Percentiles rank a stretch among this genome's conserved stretches.
Evolutionary conservation across 2,797 vertebrate species (phyloP).

Genomic region (Siniperca undulata): DNA sequence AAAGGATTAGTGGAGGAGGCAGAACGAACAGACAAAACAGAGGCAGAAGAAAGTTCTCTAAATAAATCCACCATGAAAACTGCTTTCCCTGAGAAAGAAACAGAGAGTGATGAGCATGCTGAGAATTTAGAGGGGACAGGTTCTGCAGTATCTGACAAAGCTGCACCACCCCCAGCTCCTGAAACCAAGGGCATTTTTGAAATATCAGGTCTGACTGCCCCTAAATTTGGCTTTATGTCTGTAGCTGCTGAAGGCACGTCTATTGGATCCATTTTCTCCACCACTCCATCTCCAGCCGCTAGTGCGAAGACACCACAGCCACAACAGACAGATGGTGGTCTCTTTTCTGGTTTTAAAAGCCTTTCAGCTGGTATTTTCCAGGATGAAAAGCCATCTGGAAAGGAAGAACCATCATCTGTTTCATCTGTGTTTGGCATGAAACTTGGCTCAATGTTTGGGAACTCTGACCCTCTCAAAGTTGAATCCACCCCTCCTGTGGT

Average conservation of each 20-base stretch:
- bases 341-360: constrained; percentile 91
- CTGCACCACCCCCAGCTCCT: constrained; percentile 35
- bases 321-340: constrained; percentile 78
- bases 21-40: constrained; percentile 65
- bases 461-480: constrained; percentile 66
- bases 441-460: constrained; percentile 84
- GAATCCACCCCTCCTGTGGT: constrained; percentile 66
- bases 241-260: constrained; percentile 81
- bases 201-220: constrained; percentile 80
- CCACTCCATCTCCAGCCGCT: constrained; percentile 70
- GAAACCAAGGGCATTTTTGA: constrained; percentile 84
- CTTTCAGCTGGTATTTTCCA: constrained; percentile 91
- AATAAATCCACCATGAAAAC: constrained; percentile 37
- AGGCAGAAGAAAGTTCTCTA: constrained; percentile 44
- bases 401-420: constrained; percentile 77
- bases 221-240: constrained; percentile 88
- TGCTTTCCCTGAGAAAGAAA: constrained; percentile 26
- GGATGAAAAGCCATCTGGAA: constrained; percentile 82
- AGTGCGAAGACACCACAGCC: constrained; percentile 68
- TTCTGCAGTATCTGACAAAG: constrained; percentile 49
- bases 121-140: constrained; percentile 17
- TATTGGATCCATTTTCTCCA: constrained; percentile 90
- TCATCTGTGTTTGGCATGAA: constrained; percentile 87
- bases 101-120: constrained; percentile 8
- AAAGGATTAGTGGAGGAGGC: constrained; percentile 68